Base-by-base conservation (phyloP, 1,140 invertebrate species). In the Zaprionus lachaisei region DNA sequence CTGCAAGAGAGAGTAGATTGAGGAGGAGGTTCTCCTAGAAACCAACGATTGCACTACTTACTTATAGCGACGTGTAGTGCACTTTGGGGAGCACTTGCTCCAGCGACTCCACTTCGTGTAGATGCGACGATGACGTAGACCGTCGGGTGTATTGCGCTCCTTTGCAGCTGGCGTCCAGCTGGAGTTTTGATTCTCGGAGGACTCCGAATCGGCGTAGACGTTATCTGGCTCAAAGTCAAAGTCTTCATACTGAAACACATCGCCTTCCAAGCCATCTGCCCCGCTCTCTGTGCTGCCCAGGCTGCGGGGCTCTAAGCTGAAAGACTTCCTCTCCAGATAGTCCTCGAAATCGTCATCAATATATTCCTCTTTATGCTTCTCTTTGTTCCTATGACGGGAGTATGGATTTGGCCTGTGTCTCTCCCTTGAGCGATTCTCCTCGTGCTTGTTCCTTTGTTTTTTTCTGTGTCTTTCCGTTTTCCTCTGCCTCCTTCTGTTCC, bases 21-120 rank as follows among this genome's bases (percentile, higher is more conserved):
- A 1, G 22, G 22, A 9, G 12, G 11, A 31, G 5, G 26, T 31
- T 2, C 31, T 26, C 4, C 7, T 9, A 12, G 12, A 20, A 3
- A 11, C 28, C 4, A 11, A 14, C 0, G 4, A 1, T 5, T n/a
- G 20, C 7, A 77, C 85, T 82, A 79, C 87, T 82, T 68, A 92
- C 89, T 93, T 94, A 26, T 92, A 93, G 54, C 94, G 78, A 5
- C 92, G 66, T 1, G 94, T 94, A 12, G 91, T 92, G 77, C 94
- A 94, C 34, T 93, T 91, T 9, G 85, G 75, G 2, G 92, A 92
- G 65, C 94, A 94, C 24, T 92, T 90, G 6, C 86, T 91, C 94
- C 94, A 94, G 14, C 92, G 83, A 28, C 93, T 93, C 94, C 94
- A 94, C 77, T 93, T 93, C 4, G 86, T 86, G 63, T 92, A 93